Evolutionary conservation across 1,140 invertebrate genomes (phyloP).

Genomic region (Drosophila albomicans): DNA sequence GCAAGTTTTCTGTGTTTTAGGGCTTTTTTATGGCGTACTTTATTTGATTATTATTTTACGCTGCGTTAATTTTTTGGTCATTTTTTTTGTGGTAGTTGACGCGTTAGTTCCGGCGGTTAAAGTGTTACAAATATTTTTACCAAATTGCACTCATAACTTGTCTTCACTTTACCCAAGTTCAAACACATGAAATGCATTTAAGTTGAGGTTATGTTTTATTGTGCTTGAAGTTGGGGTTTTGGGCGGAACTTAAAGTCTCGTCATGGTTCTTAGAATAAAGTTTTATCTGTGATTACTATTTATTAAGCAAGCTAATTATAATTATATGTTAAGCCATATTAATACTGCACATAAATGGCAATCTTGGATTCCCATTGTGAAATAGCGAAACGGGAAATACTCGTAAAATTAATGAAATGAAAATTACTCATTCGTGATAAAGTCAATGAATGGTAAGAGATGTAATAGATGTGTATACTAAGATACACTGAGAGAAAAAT

Average conservation of each 20-base stretch:
- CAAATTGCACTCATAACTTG: not conserved
- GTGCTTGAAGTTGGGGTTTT: not conserved
- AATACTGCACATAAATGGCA: constrained; percentile 19
- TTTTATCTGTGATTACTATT: constrained; percentile 14
- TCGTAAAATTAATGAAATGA: constrained; percentile 12
- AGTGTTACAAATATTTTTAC: constrained; percentile 27
- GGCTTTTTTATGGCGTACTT: constrained; percentile 23
- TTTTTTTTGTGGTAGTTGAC: constrained; percentile 18
- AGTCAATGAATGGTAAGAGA: constrained; percentile 15
- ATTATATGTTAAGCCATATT: constrained; percentile 27
- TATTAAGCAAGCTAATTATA: constrained; percentile 38
- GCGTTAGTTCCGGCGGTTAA: constrained; percentile 17
- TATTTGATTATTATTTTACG: constrained; percentile 29
- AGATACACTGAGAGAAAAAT: too few relatives aligned
- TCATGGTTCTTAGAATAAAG: constrained; percentile 28
- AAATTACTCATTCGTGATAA: constrained; percentile 46
- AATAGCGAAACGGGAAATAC: constrained; percentile 17
- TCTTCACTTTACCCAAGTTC: constrained; percentile 2
- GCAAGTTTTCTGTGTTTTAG: constrained; percentile 25
- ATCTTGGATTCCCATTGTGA: constrained; percentile 15
- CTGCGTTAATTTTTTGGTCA: constrained; percentile 31
- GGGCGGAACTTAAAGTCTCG: constrained; percentile 4
- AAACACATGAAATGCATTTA: not conserved
- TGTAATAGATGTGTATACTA: constrained; percentile 7
- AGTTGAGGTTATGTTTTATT: not conserved